Evolutionary conservation across 2,797 vertebrate genomes (phyloP).

Genomic region (Pipistrellus pipistrellus): DNA sequence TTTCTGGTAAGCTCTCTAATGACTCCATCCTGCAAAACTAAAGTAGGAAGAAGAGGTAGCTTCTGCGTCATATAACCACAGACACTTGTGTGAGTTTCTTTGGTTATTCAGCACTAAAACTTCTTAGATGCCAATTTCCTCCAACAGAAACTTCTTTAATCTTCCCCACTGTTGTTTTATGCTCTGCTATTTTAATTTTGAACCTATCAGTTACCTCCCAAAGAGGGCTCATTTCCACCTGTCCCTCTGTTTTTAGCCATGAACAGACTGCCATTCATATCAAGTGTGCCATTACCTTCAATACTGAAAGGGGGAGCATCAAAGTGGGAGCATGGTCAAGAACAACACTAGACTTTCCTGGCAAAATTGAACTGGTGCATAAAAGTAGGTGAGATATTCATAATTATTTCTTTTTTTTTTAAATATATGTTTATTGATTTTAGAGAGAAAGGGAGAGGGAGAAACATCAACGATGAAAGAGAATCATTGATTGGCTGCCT

Average conservation of each 20-base stretch:
- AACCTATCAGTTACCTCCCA: background rate
- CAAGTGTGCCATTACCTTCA: background rate
- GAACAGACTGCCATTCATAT: background rate
- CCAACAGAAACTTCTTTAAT: constrained; percentile 33
- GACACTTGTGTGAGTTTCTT: background rate
- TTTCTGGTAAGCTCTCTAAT: constrained; percentile 51
- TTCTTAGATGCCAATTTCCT: background rate
- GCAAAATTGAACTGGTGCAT: background rate
- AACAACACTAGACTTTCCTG: background rate
- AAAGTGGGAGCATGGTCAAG: background rate
- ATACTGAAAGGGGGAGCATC: background rate
- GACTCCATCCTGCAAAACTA: constrained; percentile 49
- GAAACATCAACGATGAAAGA: no score
- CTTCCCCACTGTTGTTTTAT: background rate
- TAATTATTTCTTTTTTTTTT: background rate
- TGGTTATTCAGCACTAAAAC: background rate
- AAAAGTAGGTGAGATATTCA: background rate
- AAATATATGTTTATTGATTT: no score
- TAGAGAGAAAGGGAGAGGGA: no score
- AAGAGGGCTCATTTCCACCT: background rate
- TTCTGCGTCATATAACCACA: background rate
- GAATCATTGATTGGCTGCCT: no score
- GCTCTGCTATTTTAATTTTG: background rate
- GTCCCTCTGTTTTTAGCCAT: background rate
- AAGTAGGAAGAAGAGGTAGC: background rate